Evolutionary conservation across 2,888 invertebrate species (phyloP).

Genomic region (Hydropsyche betteni): DNA sequence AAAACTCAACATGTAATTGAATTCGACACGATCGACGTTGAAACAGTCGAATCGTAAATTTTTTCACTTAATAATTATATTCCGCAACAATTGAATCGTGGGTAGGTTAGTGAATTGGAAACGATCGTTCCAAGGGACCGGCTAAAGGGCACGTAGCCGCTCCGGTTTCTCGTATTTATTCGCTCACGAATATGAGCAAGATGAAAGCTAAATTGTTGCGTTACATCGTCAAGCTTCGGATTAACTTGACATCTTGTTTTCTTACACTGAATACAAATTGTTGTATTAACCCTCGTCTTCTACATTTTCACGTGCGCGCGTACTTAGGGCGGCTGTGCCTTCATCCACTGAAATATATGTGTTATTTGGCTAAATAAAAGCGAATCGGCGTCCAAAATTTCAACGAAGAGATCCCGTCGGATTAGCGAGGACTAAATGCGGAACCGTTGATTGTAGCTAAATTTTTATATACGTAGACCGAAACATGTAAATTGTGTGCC

Average conservation of each 20-base stretch:
- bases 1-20: no score
- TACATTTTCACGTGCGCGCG: conserved; percentile 4
- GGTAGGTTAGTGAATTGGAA: neutral
- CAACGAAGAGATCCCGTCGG: no score
- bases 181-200: conserved; percentile 15
- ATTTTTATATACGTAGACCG: no score
- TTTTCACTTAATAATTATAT: neutral
- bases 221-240: conserved; percentile 19
- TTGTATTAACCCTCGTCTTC: conserved; percentile 23
- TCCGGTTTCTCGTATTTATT: conserved; percentile 21
- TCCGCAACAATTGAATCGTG: conserved; percentile 8
- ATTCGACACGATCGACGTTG: no score
- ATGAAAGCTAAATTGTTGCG: conserved; percentile 30
- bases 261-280: conserved; percentile 26
- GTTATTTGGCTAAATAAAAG: neutral
- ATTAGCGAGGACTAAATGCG: no score
- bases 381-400: conserved; percentile 1
- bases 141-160: neutral
- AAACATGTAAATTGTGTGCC: no score
- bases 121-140: conserved; percentile 10
- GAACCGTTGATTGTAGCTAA: no score
- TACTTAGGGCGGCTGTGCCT: neutral
- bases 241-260: conserved; percentile 31
- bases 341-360: no score
- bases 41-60: no score